These are phyloP conservation scores for Leucophenga maculata DNA, from an alignment of 2,888 invertebrate species.

Conservation along the genomic window DNA sequence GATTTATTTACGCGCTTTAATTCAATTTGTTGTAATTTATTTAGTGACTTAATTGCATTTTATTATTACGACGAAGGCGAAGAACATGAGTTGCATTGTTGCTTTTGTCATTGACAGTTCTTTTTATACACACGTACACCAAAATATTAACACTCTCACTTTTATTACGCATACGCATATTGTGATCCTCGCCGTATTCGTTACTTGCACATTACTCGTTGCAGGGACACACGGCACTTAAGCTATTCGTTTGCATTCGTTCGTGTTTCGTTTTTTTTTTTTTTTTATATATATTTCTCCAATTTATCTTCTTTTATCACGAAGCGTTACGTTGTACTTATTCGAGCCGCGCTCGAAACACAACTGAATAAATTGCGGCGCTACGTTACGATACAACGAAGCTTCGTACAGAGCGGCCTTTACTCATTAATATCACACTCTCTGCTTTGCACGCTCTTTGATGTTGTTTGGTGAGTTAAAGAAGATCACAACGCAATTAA, in stretches of 20 bases:
- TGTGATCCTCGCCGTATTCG: neutral
- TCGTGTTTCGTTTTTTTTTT: neutral
- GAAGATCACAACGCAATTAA: conserved; percentile 36
- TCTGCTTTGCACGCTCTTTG: neutral
- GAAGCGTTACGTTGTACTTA: conserved; percentile 46
- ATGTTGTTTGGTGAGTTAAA: neutral
- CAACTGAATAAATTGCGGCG: conserved; percentile 54
- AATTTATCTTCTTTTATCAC: neutral
- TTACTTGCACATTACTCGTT: neutral
- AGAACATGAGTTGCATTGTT: too few relatives aligned
- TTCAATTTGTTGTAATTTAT: conserved; percentile 61
- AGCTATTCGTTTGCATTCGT: too few relatives aligned
- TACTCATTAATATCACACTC: too few relatives aligned
- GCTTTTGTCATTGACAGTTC: too few relatives aligned
- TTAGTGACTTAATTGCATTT: conserved; percentile 62
- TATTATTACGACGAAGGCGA: conserved; percentile 43
- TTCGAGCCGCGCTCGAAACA: conserved; percentile 63
- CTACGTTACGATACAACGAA: conserved; percentile 40
- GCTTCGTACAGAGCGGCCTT: too few relatives aligned
- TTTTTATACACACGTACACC: too few relatives aligned
- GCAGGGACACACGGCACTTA: neutral
- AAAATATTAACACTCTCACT: neutral
- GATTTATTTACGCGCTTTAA: conserved; percentile 55
- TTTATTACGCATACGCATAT: neutral
- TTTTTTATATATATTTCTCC: neutral